These are phyloP conservation scores for Rhagologus leucostigma DNA, from an alignment of 2,113 vertebrate genomes.

Conservation along the genomic window DNA sequence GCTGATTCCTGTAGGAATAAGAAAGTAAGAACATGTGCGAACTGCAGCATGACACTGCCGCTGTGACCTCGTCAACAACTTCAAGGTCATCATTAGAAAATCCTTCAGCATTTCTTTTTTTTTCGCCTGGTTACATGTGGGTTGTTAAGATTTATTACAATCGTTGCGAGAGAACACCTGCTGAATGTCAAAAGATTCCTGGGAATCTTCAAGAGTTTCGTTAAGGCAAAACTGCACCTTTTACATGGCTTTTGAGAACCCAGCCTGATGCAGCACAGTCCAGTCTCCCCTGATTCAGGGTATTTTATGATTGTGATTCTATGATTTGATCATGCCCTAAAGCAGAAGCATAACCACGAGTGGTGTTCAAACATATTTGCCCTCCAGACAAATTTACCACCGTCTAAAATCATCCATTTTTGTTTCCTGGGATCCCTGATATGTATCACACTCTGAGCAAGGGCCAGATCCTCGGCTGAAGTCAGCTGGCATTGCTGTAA, in stretches of 20 bases:
- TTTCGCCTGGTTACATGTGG: not conserved
- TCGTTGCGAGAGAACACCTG: not conserved
- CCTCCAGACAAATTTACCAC: not conserved
- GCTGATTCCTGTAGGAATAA: constrained; percentile 42
- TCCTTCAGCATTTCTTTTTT: not conserved
- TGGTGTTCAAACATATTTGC: not conserved
- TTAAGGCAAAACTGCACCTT: not conserved
- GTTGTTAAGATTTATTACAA: constrained; percentile 43
- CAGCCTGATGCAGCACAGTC: not conserved
- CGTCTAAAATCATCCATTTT: not conserved
- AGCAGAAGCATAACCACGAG: not conserved
- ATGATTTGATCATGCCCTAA: not conserved
- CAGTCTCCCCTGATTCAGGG: not conserved
- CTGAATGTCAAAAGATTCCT: constrained; percentile 17
- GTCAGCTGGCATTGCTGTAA: not conserved
- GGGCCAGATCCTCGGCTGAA: not conserved
- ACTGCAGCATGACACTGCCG: not conserved
- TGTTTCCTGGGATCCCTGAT: not conserved
- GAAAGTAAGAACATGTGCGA: constrained; percentile 32
- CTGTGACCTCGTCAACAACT: constrained; percentile 9
- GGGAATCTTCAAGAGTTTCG: constrained; percentile 9
- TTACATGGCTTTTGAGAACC: not conserved
- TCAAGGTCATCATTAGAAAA: constrained; percentile 39
- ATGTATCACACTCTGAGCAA: not conserved
- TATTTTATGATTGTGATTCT: not conserved